Base-by-base conservation (phyloP, 2,113 vertebrate genomes). In the Epinephelus moara region DNA sequence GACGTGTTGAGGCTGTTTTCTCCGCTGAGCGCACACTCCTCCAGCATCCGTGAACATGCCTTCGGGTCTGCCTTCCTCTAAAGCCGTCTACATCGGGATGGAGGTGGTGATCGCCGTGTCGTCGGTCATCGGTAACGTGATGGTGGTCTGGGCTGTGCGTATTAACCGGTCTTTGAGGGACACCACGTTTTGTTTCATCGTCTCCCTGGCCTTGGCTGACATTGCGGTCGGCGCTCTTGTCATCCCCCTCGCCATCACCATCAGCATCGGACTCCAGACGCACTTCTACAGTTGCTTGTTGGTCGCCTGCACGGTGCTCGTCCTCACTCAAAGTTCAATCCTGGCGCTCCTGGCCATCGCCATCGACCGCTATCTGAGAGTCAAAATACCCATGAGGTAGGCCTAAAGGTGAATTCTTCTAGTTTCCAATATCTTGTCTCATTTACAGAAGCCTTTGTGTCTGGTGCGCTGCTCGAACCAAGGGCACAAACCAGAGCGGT, bases 91-190 rank as follows among this genome's bases (percentile, higher is more conserved):
- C 92, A 98, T 98, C 84, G 95, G 95, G 50, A 97, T 99, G 91
- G 98, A 99, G 90, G 96, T 97, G 79, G 94, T 97, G 85, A 98
- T 99, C 49, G 97, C 98, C 17, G 71, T 99, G 89, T 95, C 97
- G 62, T 99, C 98, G 0, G 96, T 99, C 69, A 94, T 98, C 0
- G 98, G 98, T 6, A 99, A 99, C 61, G 96, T 99, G 85, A 95
- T 99, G 97, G 98, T 99, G 71, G 98, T 99, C n/a, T 98, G 97
- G 97, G 98, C 98, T 0, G 98, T 99, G 89, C 97, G 96, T 71
- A 97, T 98, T 66, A 99, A 98, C 95, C 97, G 97, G 68, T 96
- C 97, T 0, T 85, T 99, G 72, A 90, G 97, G 64, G 97, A 99
- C 70, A 98, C 98, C 87, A 99, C 98, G 40, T 99, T 99, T 91